Evolutionary conservation across 2,113 vertebrate species (phyloP), one percentile per base, ranked within the genome.

Genomic region (Sander vitreus): DNA sequence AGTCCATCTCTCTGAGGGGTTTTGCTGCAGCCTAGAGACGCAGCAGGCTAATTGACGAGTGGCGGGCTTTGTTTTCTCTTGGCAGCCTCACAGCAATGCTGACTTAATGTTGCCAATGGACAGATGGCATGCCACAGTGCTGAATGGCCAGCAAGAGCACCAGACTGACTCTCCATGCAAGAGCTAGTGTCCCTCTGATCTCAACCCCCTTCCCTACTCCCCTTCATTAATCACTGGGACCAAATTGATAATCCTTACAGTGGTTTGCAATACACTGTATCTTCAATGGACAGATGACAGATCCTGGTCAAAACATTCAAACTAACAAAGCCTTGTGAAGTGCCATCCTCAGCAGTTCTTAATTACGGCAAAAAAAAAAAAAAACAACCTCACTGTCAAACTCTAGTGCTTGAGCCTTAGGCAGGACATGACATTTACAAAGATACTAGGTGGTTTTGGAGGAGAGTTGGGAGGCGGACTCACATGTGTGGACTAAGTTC

Each of bases 401-500:
- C 9, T 12, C 12, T 19, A 25, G 10, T 8, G 48, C 43, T 39
- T 1, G 19, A 63, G 73, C 66, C 14, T 59, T 15, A 27, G 59
- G n/a, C 27, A 16, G 36, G 11, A 33, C 3, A n/a, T 19, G 14
- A 51, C 11, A n/a, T 59, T 9, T n/a, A 21, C 48, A 48, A 33
- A 25, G 16, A 69, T 8, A 53, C 14, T 0, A 5, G 7, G 3
- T 0, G 2, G 55, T 45, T 55, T 36, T 23, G 12, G 8, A 50
- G 15, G 70, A 54, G 47, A 55, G 3, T 36, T 14, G 18, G 15
- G 63, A 76, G 25, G 4, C 78, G 55, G 66, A 98, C 98, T 99
- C 93, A 99, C 98, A 99, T 98, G 94, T 99, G 98, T 89, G 98
- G 98, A 90, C 98, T 99, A 84, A 99, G 97, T 85, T 99, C 98